A percentile compares a stretch with the other conserved stretches of the same genome.
Conservation (phyloP, 1,140 invertebrate genomes). For the Helicoverpa armigera region DNA sequence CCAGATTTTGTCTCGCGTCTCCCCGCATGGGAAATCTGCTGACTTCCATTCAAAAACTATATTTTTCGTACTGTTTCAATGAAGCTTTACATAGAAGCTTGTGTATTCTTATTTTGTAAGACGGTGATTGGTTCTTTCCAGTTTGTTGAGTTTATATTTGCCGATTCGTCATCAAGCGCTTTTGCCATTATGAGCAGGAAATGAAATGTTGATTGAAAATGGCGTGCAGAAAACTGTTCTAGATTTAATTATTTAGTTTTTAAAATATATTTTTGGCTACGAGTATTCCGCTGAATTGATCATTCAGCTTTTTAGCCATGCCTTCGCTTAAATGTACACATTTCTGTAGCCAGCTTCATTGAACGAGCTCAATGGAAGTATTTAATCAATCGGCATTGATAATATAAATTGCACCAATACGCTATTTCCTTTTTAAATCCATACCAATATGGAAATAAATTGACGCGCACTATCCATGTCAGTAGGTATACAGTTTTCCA, state of each 20-base stretch:
- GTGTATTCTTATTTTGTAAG: constrained; percentile 15
- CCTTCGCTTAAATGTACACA: neutral
- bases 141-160: constrained; percentile 22
- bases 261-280: neutral
- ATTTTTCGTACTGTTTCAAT: constrained; percentile 39
- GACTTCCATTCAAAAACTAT: constrained; percentile 48
- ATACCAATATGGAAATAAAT: constrained; percentile 25
- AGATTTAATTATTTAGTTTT: constrained; percentile 3
- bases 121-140: constrained; percentile 26
- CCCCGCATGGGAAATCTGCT: constrained; percentile 49
- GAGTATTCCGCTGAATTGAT: too few species aligned
- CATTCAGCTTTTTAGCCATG: neutral
- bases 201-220: constrained; percentile 33
- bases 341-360: neutral
- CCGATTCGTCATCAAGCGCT: constrained; percentile 11
- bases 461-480: constrained; percentile 20
- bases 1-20: constrained; percentile 49
- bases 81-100: constrained; percentile 16
- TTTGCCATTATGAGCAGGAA: constrained; percentile 33
- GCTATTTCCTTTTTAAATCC: constrained; percentile 26
- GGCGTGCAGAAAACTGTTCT: neutral
- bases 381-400: constrained; percentile 35
- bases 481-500: constrained; percentile 35
- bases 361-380: constrained; percentile 8
- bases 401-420: constrained; percentile 34